phyloP scores from a whole-genome alignment of 2,797 vertebrate species.

The Melanotaenia pygmaea region DNA sequence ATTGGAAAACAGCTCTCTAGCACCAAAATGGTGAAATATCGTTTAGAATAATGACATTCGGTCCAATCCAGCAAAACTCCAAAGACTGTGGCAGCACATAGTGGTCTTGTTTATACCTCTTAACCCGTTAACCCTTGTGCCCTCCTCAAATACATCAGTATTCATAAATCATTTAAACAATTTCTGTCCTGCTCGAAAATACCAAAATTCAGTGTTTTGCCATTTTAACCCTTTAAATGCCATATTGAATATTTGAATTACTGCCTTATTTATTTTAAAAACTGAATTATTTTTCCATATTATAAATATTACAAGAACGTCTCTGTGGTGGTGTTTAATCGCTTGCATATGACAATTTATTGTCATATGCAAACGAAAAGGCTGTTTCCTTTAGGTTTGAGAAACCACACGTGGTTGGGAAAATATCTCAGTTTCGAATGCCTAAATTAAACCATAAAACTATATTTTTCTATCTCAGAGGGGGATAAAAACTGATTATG shows the following conservation, averaged over 20 bases:
- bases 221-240: too few species aligned
- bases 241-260: too few species aligned
- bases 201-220: too few species aligned
- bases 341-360: too few species aligned
- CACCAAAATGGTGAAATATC: not conserved
- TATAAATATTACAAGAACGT: too few species aligned
- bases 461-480: not conserved
- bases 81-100: not conserved
- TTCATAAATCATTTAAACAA: too few species aligned
- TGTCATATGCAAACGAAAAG: too few species aligned
- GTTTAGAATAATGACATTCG: not conserved
- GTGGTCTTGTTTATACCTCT: not conserved
- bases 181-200: too few species aligned
- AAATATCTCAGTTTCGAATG: not conserved
- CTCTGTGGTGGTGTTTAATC: too few species aligned
- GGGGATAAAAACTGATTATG: not conserved
- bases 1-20: not conserved
- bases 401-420: not conserved
- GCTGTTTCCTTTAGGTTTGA: not conserved
- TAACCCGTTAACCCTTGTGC: not conserved
- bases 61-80: not conserved
- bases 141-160: too few species aligned
- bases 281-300: too few species aligned
- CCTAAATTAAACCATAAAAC: not conserved
- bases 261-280: too few species aligned